Conservation (phyloP, 2,888 invertebrate species). For the Phyto melanocephala region DNA sequence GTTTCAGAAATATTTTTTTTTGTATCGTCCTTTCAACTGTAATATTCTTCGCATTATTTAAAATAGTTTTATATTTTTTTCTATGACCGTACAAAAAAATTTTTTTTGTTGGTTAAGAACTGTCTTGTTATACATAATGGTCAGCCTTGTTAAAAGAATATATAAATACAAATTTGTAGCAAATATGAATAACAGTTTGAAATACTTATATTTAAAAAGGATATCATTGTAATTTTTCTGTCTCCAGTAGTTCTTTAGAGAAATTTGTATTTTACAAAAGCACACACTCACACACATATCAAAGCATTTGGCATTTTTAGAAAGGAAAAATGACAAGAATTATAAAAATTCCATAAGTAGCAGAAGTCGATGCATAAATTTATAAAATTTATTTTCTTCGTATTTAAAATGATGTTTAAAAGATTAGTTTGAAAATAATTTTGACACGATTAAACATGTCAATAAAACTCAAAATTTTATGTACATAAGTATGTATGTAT, state of each 20-base stretch:
- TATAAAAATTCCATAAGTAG: too few species aligned
- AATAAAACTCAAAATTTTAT: too few species aligned
- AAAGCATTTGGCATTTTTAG: too few species aligned
- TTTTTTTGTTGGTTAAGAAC: neutral
- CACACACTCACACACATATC: too few species aligned
- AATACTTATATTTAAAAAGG: neutral
- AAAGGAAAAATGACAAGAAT: too few species aligned
- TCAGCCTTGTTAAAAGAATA: conserved; percentile 10
- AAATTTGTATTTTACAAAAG: too few species aligned
- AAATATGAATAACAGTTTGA: neutral
- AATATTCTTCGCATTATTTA: neutral
- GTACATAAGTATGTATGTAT: too few species aligned
- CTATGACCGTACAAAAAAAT: neutral
- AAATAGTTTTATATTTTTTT: conserved; percentile 7
- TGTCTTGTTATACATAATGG: conserved; percentile 27
- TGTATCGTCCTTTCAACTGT: neutral
- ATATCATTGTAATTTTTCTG: neutral
- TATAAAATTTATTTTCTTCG: too few species aligned
- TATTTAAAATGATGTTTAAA: too few species aligned
- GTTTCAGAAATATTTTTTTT: neutral
- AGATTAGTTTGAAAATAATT: too few species aligned
- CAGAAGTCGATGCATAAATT: too few species aligned
- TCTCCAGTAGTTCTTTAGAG: neutral
- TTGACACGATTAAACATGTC: too few species aligned
- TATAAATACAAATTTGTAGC: neutral